phyloP scores from a whole-genome alignment of 2,888 invertebrate species.

The Meghimatium bilineatum region DNA sequence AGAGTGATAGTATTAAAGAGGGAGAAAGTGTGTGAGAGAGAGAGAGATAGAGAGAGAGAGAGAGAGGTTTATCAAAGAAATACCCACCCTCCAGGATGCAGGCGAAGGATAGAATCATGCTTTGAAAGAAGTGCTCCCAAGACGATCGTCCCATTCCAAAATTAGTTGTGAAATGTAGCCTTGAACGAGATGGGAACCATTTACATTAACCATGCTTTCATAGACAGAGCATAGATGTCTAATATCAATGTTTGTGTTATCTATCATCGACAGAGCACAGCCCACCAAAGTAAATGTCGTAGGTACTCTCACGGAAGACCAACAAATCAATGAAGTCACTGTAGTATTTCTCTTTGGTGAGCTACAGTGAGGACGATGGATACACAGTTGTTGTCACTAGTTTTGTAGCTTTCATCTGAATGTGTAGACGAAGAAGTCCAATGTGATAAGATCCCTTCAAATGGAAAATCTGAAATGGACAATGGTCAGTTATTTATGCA shows the following conservation, averaged over 20 bases:
- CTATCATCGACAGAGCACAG: too few species aligned
- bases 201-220: conserved; percentile 23
- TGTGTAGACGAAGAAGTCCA: too few species aligned
- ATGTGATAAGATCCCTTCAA: too few species aligned
- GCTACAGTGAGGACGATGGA: too few species aligned
- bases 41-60: neutral
- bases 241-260: neutral
- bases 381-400: too few species aligned
- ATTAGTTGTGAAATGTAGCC: neutral
- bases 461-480: too few species aligned
- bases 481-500: too few species aligned
- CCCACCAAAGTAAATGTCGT: too few species aligned
- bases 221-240: neutral
- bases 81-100: conserved; percentile 23
- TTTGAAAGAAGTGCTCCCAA: neutral
- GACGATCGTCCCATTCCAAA: conserved; percentile 26
- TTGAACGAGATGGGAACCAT: neutral
- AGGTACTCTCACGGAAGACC: too few species aligned
- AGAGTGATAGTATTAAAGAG: neutral
- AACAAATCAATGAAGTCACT: too few species aligned
- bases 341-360: too few species aligned
- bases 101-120: neutral
- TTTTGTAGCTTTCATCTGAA: too few species aligned
- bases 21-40: neutral
- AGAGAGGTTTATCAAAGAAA: neutral